These are phyloP conservation scores for Dendroctonus valens DNA, from an alignment of 1,140 invertebrate genomes.

Conservation along the genomic window DNA sequence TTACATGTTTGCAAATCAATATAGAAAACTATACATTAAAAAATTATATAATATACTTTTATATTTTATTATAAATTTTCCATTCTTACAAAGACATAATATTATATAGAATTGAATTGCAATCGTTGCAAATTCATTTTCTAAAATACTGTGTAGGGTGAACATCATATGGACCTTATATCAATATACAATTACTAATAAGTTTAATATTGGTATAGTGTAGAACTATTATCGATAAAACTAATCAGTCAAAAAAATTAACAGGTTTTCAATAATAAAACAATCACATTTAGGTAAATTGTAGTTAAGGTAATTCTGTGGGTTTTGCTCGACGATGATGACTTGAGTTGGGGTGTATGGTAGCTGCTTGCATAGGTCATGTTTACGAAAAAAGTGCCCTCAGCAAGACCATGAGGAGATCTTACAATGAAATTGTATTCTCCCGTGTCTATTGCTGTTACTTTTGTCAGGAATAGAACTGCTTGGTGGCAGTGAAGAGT, in stretches of 20 bases:
- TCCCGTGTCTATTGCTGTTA: constrained; percentile 53
- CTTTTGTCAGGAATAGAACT: constrained; percentile 52
- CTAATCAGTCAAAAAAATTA: constrained; percentile 34
- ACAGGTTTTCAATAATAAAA: constrained; percentile 40
- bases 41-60: constrained; percentile 32
- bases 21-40: constrained; percentile 49
- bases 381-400: constrained; percentile 56
- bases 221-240: constrained; percentile 14
- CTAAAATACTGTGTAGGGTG: background rate
- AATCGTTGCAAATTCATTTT: background rate
- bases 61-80: constrained; percentile 27
- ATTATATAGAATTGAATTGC: constrained; percentile 1
- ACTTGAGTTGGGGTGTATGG: constrained; percentile 38
- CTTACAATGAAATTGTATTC: constrained; percentile 57
- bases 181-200: constrained; percentile 7
- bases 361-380: constrained; percentile 54
- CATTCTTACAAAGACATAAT: background rate
- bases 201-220: constrained; percentile 4
- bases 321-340: constrained; percentile 22
- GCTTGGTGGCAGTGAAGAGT: constrained; percentile 55
- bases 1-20: constrained; percentile 46
- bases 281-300: constrained; percentile 47
- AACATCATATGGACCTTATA: constrained; percentile 17
- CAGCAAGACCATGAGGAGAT: constrained; percentile 54
- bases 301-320: constrained; percentile 30